Evolutionary conservation across 2,113 vertebrate genomes (phyloP), one percentile per base, ranked within the genome.

Genomic region (Amphiprion ocellaris): DNA sequence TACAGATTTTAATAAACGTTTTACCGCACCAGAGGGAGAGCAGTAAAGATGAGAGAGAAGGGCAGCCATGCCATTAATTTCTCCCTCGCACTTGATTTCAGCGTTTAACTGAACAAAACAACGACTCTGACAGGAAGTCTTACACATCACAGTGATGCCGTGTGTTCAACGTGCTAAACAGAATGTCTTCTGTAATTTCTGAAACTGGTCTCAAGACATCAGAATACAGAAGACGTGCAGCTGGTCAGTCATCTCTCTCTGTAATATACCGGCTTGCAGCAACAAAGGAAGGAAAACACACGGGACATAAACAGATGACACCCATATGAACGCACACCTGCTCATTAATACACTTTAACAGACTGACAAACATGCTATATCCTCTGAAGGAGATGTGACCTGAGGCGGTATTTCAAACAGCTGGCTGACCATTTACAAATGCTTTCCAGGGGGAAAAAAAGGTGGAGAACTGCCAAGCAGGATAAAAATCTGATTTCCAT

Each of bases 401-500:
- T 2, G 16, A 64, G 60, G 88, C 21, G 0, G 24, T 41, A 70
- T 81, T 88, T 77, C 85, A 79, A 90, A 69, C 87, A 87, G 76
- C 69, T 84, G 84, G 52, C 54, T 82, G 79, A 81, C 90, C 68
- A 76, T 89, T 89, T 82, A 78, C 87, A 88, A 88, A 77, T 79
- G 67, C 63, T 80, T 90, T 83, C 62, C 79, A 64, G 72, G 56
- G 70, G 78, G 52, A 52, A 83, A 66, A 67, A 66, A 66, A 59
- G 69, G 67, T 24, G 73, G 44, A 54, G 55, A 62, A 46, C 6
- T 1, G 66, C 60, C 39, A 55, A 15, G 69, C 49, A 64, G 68
- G 26, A 44, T 26, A n/a, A 83, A 44, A 68, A 64, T 17, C 23
- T 74, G 12, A 85, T 86, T 82, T 82, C 47, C 76, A 76, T 84